These are phyloP conservation scores for Hypolimnas misippus DNA, from an alignment of 2,888 invertebrate species.

Conservation along the genomic window DNA sequence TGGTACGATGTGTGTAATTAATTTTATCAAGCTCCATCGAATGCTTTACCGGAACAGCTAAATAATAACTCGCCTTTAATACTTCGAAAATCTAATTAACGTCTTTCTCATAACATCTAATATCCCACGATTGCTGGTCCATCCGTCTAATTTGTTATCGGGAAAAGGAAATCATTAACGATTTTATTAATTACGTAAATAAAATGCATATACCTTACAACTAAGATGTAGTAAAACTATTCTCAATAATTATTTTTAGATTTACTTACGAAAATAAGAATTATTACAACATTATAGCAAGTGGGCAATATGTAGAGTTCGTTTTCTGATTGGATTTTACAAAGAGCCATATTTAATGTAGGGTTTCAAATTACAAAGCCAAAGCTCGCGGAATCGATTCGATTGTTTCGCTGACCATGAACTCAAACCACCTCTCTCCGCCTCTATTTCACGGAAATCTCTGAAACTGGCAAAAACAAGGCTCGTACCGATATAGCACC, in stretches of 20 bases:
- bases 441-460: slow-evolving; percentile 56
- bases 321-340: slow-evolving; percentile 35
- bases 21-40: slow-evolving; percentile 68
- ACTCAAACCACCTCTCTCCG: slow-evolving; percentile 61
- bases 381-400: slow-evolving; percentile 61
- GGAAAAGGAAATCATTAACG: background rate
- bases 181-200: too few species aligned
- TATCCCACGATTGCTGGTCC: background rate
- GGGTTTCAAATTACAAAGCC: slow-evolving; percentile 43
- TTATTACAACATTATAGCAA: background rate
- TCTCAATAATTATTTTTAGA: background rate
- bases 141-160: background rate
- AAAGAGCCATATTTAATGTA: slow-evolving; percentile 52
- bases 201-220: too few species aligned
- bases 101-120: background rate
- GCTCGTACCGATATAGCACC: slow-evolving; percentile 33
- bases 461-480: slow-evolving; percentile 37
- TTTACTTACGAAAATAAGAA: background rate
- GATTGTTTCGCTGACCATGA: slow-evolving; percentile 77
- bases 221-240: too few species aligned
- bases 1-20: slow-evolving; percentile 69
- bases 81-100: background rate
- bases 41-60: slow-evolving; percentile 46
- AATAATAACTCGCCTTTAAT: slow-evolving; percentile 42
- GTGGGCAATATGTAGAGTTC: background rate